These are phyloP conservation scores for Acanthococcus lagerstroemiae DNA, from an alignment of 2,888 invertebrate genomes.

Conservation along the genomic window DNA sequence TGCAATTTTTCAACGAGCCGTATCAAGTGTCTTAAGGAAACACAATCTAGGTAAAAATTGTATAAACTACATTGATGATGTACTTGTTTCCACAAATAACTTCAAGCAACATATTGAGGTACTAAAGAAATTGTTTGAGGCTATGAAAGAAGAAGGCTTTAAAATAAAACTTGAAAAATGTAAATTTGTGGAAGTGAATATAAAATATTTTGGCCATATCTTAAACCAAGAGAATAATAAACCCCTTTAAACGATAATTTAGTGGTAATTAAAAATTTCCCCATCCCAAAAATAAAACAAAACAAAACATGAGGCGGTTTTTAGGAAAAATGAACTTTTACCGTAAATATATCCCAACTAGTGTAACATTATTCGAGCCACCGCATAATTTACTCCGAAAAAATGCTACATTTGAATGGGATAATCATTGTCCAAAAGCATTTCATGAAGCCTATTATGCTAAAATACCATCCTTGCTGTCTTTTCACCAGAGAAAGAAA, in stretches of 20 bases:
- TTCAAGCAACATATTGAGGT: slow-evolving; percentile 35
- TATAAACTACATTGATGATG: slow-evolving; percentile 37
- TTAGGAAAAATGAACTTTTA: slow-evolving; percentile 32
- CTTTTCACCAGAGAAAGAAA: too few species aligned
- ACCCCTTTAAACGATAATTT: too few species aligned
- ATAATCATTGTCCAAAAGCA: slow-evolving; percentile 32
- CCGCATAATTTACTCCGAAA: slow-evolving; percentile 32
- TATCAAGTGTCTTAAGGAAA: too few species aligned
- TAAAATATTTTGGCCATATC: slow-evolving; percentile 22
- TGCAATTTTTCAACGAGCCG: slow-evolving; percentile 35
- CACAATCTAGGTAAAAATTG: too few species aligned
- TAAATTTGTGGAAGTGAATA: background rate
- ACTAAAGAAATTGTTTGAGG: slow-evolving; percentile 34
- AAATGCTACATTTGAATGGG: slow-evolving; percentile 33
- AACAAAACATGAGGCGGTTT: too few species aligned
- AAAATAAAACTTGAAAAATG: too few species aligned
- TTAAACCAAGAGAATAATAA: slow-evolving; percentile 18
- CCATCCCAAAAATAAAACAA: slow-evolving; percentile 13
- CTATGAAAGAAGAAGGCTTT: too few species aligned
- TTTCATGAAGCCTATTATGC: slow-evolving; percentile 28
- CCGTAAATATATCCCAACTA: slow-evolving; percentile 24
- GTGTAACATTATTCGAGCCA: too few species aligned
- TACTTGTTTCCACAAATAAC: slow-evolving; percentile 34
- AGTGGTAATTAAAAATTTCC: slow-evolving; percentile 14
- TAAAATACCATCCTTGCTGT: too few species aligned